Conservation (phyloP, 2,888 invertebrate genomes). For the Halocaridina rubra region DNA sequence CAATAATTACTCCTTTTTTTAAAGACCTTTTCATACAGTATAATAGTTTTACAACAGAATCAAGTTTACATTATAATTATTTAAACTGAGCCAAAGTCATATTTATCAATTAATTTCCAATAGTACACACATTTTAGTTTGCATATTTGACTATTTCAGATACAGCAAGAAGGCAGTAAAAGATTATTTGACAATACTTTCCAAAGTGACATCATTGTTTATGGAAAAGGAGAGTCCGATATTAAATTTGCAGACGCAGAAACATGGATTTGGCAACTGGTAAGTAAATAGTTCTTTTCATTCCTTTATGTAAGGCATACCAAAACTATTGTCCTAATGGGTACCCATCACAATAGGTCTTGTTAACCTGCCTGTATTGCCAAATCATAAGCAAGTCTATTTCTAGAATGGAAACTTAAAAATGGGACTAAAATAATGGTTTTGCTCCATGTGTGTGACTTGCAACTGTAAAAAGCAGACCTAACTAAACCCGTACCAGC, state of each 20-base stretch:
- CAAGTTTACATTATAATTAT: background rate
- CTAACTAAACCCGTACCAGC: no score
- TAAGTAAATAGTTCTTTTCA: conserved; percentile 30
- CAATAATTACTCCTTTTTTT: background rate
- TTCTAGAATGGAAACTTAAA: no score
- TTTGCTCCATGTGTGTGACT: no score
- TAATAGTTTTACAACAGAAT: background rate
- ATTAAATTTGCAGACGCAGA: conserved; percentile 27
- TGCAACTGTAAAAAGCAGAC: no score
- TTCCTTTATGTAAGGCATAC: no score
- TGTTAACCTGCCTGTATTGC: no score
- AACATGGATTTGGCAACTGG: conserved; percentile 61
- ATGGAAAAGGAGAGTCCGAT: conserved; percentile 45
- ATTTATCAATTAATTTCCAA: background rate
- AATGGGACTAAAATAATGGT: no score
- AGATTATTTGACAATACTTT: conserved; percentile 58
- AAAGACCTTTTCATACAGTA: background rate
- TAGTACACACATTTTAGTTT: background rate
- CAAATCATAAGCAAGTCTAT: no score
- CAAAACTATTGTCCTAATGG: no score
- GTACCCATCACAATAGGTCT: no score
- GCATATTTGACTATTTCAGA: background rate
- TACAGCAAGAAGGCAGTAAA: conserved; percentile 50
- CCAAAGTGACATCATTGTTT: conserved; percentile 60
- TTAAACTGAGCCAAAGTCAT: background rate